These are phyloP conservation scores for Tipula vernalis DNA, from an alignment of 2,888 invertebrate species.

Conservation along the genomic window DNA sequence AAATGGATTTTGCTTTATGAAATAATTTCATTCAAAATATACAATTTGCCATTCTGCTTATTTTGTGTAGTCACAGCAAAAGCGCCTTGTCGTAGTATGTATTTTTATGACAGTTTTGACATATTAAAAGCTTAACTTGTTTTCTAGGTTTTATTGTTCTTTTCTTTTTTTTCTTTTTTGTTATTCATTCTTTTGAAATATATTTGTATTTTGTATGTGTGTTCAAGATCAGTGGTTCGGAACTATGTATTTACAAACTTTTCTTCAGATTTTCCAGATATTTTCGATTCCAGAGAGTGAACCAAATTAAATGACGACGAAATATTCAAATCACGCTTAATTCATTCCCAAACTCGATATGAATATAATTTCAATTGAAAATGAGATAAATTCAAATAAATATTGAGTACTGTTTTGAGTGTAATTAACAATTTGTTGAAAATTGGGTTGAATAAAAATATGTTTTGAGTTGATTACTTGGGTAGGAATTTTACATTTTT, in stretches of 20 bases:
- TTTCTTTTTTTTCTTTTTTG: background rate
- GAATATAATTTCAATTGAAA: no score
- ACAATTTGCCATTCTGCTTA: background rate
- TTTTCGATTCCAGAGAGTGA: no score
- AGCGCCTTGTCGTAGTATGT: background rate
- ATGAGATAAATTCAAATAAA: no score
- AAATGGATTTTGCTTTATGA: background rate
- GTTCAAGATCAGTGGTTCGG: background rate
- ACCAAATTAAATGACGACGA: no score
- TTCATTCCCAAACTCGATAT: no score
- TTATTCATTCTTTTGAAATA: background rate
- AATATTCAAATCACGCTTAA: no score
- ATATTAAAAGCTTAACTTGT: background rate
- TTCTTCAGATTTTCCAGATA: no score
- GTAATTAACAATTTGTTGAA: no score
- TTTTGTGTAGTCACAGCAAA: background rate
- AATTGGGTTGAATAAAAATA: no score
- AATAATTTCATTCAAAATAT: background rate
- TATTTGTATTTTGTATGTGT: background rate
- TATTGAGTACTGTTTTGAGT: no score
- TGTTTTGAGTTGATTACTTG: no score
- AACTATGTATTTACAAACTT: background rate
- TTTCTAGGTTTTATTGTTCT: background rate
- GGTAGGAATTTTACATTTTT: no score
- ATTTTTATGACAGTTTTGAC: background rate